A percentile compares a stretch with the other conserved stretches of the same genome.
These are phyloP conservation scores for Neodon shergylaensis DNA, from an alignment of 2,113 vertebrate species.

Conservation along the genomic window DNA sequence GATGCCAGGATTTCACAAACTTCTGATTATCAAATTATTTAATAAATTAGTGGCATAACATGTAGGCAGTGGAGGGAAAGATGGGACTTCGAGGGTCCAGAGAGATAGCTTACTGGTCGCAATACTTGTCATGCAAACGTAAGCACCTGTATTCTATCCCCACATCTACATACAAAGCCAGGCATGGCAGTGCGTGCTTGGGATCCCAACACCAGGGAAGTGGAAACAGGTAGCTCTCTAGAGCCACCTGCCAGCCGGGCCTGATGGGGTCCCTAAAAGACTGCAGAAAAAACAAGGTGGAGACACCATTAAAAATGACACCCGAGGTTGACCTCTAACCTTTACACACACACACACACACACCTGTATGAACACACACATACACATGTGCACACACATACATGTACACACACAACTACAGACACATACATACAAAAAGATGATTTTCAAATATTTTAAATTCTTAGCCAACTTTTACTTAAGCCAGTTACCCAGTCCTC, in stretches of 20 bases:
- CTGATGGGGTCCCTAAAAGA: background rate
- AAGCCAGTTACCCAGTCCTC: background rate
- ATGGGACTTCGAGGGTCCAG: background rate
- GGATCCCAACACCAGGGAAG: background rate
- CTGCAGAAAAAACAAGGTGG: background rate
- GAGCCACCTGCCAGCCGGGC: no score
- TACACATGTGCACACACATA: background rate
- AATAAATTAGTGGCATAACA: background rate
- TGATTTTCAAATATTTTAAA: constrained; percentile 25
- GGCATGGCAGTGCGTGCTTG: no score
- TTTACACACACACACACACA: no score
- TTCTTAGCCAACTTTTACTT: constrained; percentile 24
- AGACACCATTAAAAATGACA: background rate
- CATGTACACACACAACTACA: background rate
- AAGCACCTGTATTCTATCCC: background rate
- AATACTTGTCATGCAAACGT: background rate
- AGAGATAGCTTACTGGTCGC: background rate
- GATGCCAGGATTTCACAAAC: background rate
- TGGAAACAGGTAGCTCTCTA: no score
- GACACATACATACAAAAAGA: background rate
- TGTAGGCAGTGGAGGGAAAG: background rate
- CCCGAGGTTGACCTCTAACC: background rate
- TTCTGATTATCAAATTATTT: constrained; percentile 33
- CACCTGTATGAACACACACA: background rate
- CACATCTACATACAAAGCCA: background rate